A percentile compares a stretch with the other conserved stretches of the same genome.
Conservation (phyloP, 2,888 invertebrate genomes). For the Toxonevra muliebris region DNA sequence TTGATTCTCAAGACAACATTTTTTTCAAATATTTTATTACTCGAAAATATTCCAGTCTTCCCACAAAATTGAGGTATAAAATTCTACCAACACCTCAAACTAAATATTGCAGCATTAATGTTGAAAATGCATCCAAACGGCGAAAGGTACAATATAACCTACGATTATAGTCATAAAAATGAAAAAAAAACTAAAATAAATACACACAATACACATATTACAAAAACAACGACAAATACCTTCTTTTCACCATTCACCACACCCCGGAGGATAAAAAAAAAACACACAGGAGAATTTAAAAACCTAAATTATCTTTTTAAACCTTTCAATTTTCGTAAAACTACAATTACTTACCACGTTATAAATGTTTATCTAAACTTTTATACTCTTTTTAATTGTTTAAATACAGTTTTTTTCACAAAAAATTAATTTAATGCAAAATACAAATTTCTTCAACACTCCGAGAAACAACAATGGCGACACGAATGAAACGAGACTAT, state of each 20-base stretch:
- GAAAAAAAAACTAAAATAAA: slow-evolving; percentile 34
- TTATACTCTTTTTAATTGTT: slow-evolving; percentile 53
- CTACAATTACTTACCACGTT: slow-evolving; percentile 55
- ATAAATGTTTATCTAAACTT: slow-evolving; percentile 46
- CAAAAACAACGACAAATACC: slow-evolving; percentile 6
- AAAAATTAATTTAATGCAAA: slow-evolving; percentile 40
- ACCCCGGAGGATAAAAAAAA: slow-evolving; percentile 29
- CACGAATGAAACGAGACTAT: slow-evolving; percentile 31
- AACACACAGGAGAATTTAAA: slow-evolving; percentile 12
- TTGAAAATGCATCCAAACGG: neutral
- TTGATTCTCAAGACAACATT: too few species aligned
- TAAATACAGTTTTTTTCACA: slow-evolving; percentile 47
- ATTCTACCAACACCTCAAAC: too few species aligned
- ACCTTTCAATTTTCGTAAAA: slow-evolving; percentile 18
- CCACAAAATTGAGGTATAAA: too few species aligned
- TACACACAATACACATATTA: slow-evolving; percentile 26
- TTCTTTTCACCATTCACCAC: slow-evolving; percentile 38
- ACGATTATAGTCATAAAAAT: neutral
- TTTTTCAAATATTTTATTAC: too few species aligned
- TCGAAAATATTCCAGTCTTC: too few species aligned
- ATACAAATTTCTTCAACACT: slow-evolving; percentile 19
- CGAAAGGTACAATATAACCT: neutral
- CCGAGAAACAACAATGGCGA: slow-evolving; percentile 32
- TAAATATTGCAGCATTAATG: too few species aligned
- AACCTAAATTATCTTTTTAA: slow-evolving; percentile 27